Evolutionary conservation across 2,797 vertebrate genomes (phyloP).

Genomic region (Champsocephalus esox): DNA sequence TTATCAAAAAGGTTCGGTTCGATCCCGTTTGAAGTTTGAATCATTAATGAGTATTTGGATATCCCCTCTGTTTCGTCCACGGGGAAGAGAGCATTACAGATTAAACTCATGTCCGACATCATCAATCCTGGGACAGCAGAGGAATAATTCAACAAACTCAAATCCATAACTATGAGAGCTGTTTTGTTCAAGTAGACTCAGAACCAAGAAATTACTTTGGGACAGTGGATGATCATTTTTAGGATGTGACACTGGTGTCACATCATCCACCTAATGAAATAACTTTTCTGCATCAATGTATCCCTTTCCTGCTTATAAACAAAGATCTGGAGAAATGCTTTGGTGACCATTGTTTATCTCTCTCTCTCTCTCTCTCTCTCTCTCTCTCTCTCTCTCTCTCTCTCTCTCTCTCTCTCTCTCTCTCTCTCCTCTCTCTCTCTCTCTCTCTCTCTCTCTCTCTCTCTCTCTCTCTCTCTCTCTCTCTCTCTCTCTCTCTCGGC

Average conservation of each 20-base stretch:
- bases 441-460: too few relatives aligned
- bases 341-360: too few relatives aligned
- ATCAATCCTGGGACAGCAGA: constrained; percentile 19
- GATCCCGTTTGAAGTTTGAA: constrained; percentile 22
- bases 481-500: neutral
- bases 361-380: too few relatives aligned
- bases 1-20: constrained; percentile 17
- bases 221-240: constrained; percentile 41
- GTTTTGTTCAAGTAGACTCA: constrained; percentile 48
- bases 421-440: too few relatives aligned
- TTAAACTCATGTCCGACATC: constrained; percentile 39
- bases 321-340: constrained; percentile 13
- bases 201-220: constrained; percentile 36
- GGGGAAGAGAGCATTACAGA: constrained; percentile 39
- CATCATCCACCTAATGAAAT: constrained; percentile 41
- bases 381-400: too few relatives aligned
- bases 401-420: too few relatives aligned
- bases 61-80: constrained; percentile 31
- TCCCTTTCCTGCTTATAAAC: constrained; percentile 5
- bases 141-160: constrained; percentile 16
- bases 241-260: constrained; percentile 26
- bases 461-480: too few relatives aligned
- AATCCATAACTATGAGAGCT: constrained; percentile 37
- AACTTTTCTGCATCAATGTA: constrained; percentile 20
- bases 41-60: constrained; percentile 25